A percentile compares a stretch with the other conserved stretches of the same genome.
Conservation (phyloP, 2,888 invertebrate species). For the Dolichomitus sp. region DNA sequence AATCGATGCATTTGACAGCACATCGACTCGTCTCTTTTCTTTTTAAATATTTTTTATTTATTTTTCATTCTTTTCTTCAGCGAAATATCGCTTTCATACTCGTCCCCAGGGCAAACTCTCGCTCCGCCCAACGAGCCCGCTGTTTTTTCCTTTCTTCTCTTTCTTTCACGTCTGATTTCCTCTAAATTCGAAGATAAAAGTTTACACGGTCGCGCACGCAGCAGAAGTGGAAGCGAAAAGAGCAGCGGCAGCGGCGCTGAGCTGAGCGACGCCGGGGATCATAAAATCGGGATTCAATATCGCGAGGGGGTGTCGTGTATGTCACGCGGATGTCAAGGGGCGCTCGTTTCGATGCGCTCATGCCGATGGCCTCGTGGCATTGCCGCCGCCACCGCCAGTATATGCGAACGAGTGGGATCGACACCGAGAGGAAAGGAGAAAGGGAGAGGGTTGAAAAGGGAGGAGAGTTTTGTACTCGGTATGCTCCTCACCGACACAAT, state of each 20-base stretch:
- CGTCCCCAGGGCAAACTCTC: constrained; percentile 4
- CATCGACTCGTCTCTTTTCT: neutral
- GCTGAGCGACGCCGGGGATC: constrained; percentile 74
- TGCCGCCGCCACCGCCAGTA: constrained; percentile 8
- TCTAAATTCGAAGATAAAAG: constrained; percentile 85
- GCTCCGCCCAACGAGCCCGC: constrained; percentile 3
- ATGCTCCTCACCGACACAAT: neutral
- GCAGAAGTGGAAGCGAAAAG: constrained; percentile 37
- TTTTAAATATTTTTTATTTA: neutral
- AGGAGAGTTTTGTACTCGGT: neutral
- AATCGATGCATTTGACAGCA: constrained; percentile 6
- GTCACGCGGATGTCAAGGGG: constrained; percentile 76
- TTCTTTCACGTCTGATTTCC: constrained; percentile 80
- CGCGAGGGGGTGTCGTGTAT: constrained; percentile 75
- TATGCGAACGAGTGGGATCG: constrained; percentile 10
- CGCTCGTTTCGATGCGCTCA: constrained; percentile 64
- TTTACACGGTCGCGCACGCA: constrained; percentile 79
- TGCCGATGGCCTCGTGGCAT: constrained; percentile 43
- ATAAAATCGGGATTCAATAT: constrained; percentile 85
- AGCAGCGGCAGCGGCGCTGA: constrained; percentile 62
- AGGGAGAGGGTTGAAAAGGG: neutral
- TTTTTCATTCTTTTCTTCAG: neutral
- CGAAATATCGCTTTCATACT: constrained; percentile 25
- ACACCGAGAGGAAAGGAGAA: neutral
- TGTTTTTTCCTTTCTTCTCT: constrained; percentile 10